Base-by-base conservation (phyloP, 2,797 vertebrate species). In the Etheostoma perlongum region DNA sequence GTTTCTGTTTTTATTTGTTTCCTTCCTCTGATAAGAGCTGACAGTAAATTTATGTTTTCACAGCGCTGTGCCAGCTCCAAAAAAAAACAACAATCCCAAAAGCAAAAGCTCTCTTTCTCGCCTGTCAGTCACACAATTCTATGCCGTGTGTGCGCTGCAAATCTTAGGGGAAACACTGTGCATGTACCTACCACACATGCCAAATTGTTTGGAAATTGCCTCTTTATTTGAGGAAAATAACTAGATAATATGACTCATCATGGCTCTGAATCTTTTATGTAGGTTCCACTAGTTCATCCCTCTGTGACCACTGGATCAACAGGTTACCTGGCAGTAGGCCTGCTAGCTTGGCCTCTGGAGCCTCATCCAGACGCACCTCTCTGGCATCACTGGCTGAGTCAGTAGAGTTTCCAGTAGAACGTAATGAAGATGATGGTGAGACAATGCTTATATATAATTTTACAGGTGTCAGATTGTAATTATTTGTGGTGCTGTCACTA, bases 251-350 rank as follows among this genome's bases (percentile, higher is more conserved):
- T 61, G 21, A 16, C 7, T 72, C 4, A 42, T 16, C 0, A 3
- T 33, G 46, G 9, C 2, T 49, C 36, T 51, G 16, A 67, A 67
- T 1, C 8, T 47, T 51, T 57, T 15, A 1, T 13, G 2, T 91
- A 99, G 98, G 98, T 65, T 99, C 98, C 84, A 99, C 98, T 10
- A 99, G 98, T 89, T 99, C 98, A 0, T 99, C 98, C 0, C 91
- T 99, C 79, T 99, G 98, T 12, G 98, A 99, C 79, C 98, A 99
- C 95, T 99, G 98, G 98, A 90, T 99, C 82, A 99, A 98, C 89
- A 95, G 98, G 19, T 93, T 99, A n/a, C 96, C 97, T 0, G 98
- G 97, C 47, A 99, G 98, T 93, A 95, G 96, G 84, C 97, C 97
- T 67, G 97, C 98, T 82, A 99, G 98, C 64, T 81, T 99, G 21